Percentiles rank a stretch among this genome's conserved stretches.
Conservation (phyloP, 2,797 vertebrate genomes). For the Oryzias dopingdopingensis region DNA sequence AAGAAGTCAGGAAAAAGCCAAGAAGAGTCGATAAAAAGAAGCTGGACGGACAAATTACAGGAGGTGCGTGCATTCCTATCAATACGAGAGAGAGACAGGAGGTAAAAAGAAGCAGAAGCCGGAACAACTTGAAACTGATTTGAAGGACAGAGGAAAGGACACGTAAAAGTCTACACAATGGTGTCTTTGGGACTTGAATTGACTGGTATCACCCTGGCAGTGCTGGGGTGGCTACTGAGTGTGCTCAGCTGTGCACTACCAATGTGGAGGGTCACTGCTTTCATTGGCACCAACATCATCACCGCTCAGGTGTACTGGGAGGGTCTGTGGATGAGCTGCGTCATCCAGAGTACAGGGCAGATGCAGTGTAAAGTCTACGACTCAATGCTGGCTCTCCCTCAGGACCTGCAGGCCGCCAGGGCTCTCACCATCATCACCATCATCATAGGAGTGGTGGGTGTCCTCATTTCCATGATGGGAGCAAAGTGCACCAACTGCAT, state of each 20-base stretch:
- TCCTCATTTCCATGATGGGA: conserved; percentile 84
- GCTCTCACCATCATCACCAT: conserved; percentile 85
- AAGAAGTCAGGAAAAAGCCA: not conserved
- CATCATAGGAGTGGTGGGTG: conserved; percentile 79
- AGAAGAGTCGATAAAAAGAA: conserved; percentile 2
- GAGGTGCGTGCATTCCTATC: not conserved
- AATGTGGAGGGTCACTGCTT: conserved; percentile 91
- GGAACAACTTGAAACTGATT: not conserved
- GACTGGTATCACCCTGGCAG: conserved; percentile 76
- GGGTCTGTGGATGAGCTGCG: conserved; percentile 90
- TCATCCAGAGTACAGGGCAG: conserved; percentile 88
- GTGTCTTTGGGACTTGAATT: conserved; percentile 86
- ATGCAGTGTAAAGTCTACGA: conserved; percentile 91
- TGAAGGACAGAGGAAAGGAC: conserved; percentile 4
- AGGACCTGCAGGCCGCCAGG: conserved; percentile 88
- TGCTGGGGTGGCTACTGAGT: conserved; percentile 85
- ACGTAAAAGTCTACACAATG: conserved; percentile 51
- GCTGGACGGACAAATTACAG: conserved; percentile 9
- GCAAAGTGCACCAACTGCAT: conserved; percentile 94
- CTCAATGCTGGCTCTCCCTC: conserved; percentile 83
- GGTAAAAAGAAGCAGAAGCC: not conserved
- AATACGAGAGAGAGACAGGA: not conserved
- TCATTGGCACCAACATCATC: conserved; percentile 90
- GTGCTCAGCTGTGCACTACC: conserved; percentile 85
- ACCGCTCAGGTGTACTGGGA: conserved; percentile 88